Base-by-base conservation (phyloP, 1,140 invertebrate species). In the Aphaenogaster rudis region DNA sequence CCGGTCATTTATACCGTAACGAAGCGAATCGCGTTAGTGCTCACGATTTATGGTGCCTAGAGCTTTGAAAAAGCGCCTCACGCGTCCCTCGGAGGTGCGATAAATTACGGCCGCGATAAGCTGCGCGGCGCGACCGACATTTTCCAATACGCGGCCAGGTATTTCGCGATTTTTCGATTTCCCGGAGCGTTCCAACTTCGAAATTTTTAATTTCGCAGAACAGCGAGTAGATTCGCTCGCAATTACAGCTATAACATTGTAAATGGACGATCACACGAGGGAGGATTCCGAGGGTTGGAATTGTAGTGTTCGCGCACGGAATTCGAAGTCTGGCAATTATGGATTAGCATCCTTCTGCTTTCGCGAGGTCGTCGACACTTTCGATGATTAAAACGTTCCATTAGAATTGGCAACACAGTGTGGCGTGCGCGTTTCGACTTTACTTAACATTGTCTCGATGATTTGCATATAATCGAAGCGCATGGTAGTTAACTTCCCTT, bases 71-170 rank as follows among this genome's bases (percentile, higher is more conserved):
- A 81, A 57, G 54, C 36, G 15, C 36, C 61, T 15, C 28, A 15
- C 78, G 36, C 78, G 76, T 54, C 69, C 6, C 78, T 54, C 64
- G 13, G 33, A 81, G 64, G 36, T 33, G 39, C 50, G 28, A 81
- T 81, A 71, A 71, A 81, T 81, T 81, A 59, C 21, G 3, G 39
- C 0, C 64, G 50, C 64, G 79, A 81, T 81, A 81, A 81, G 64
- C 77, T 3, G 48, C n/a, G n/a, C 69, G 9, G 5, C 74, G 54
- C 66, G 52, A 71, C 66, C 64, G 50, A 57, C 64, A 33, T 81
- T 81, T 81, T 66, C 17, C 64, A 11, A 80, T 80, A 80, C 48
- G 28, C 63, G 33, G 4, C 1, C 42, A 3, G 9, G 5, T 28
- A 39, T 69, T 64, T 50, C 45, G 48, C 39, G 59, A 36, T 21